Percentiles rank a stretch among this genome's conserved stretches.
These are phyloP conservation scores for Pogonocherus hispidulus DNA, from an alignment of 2,888 invertebrate species.

Conservation along the genomic window DNA sequence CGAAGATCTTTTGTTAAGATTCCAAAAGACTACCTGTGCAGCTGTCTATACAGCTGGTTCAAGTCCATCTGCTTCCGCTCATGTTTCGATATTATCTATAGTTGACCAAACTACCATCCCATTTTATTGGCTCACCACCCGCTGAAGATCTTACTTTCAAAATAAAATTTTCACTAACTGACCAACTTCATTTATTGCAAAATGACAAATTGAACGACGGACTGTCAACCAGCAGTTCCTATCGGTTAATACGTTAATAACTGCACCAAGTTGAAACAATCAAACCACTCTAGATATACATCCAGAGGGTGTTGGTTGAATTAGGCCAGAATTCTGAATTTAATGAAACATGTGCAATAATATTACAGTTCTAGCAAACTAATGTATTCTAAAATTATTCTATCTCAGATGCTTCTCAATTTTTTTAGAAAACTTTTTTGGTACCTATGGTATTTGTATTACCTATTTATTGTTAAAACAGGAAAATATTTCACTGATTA, in stretches of 20 bases:
- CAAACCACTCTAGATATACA: too few species aligned
- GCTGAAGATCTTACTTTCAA: slow-evolving; percentile 34
- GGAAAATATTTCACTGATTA: too few species aligned
- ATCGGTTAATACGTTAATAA: slow-evolving; percentile 5
- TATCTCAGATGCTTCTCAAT: too few species aligned
- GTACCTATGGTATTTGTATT: too few species aligned
- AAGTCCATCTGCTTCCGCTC: slow-evolving; percentile 66
- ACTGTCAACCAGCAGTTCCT: neutral
- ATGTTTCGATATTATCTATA: slow-evolving; percentile 49
- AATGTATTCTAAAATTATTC: too few species aligned
- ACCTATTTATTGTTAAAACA: too few species aligned
- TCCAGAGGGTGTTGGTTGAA: too few species aligned
- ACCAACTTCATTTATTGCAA: slow-evolving; percentile 9
- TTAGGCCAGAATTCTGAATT: too few species aligned
- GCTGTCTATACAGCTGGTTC: slow-evolving; percentile 63
- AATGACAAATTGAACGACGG: neutral
- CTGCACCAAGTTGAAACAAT: too few species aligned
- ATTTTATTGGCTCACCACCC: slow-evolving; percentile 32
- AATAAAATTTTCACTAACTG: slow-evolving; percentile 20
- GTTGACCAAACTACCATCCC: slow-evolving; percentile 33
- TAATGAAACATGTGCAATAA: too few species aligned
- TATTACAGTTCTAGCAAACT: too few species aligned
- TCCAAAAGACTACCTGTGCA: slow-evolving; percentile 53
- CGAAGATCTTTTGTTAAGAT: slow-evolving; percentile 44
- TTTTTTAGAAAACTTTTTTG: too few species aligned